Conservation (phyloP, 1,140 invertebrate species). For the Chironomus tepperi region DNA sequence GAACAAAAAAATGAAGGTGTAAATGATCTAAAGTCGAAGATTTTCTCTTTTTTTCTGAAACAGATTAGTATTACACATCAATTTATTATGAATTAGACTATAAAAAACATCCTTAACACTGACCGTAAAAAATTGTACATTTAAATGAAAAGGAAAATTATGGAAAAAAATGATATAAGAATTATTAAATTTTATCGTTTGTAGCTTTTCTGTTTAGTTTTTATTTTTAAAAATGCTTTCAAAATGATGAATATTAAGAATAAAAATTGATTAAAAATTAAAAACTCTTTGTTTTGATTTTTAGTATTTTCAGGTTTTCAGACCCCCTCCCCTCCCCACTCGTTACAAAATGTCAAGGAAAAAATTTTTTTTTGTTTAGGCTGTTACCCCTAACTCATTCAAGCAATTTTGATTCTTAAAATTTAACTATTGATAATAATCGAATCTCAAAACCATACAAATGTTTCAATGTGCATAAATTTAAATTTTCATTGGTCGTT, state of each 20-base stretch:
- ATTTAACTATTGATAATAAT: too few relatives aligned
- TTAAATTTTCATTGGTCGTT: too few relatives aligned
- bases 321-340: too few relatives aligned
- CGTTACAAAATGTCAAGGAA: too few relatives aligned
- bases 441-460: too few relatives aligned
- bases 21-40: not conserved
- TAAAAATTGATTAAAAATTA: too few relatives aligned
- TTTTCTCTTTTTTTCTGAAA: not conserved
- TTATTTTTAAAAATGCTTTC: not conserved
- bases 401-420: too few relatives aligned
- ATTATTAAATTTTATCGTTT: not conserved
- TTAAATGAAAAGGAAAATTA: not conserved
- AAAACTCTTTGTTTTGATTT: too few relatives aligned
- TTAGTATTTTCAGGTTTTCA: too few relatives aligned
- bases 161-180: not conserved
- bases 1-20: not conserved
- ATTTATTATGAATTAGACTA: not conserved
- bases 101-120: not conserved
- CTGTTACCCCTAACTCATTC: too few relatives aligned
- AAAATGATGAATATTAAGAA: not conserved
- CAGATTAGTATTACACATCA: not conserved
- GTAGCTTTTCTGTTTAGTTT: constrained; percentile 2
- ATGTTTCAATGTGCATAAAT: too few relatives aligned
- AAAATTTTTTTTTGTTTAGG: too few relatives aligned
- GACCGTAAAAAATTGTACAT: not conserved